A percentile compares a stretch with the other conserved stretches of the same genome.
These are phyloP conservation scores for Micromys minutus DNA, from an alignment of 2,113 vertebrate genomes.

Conservation along the genomic window DNA sequence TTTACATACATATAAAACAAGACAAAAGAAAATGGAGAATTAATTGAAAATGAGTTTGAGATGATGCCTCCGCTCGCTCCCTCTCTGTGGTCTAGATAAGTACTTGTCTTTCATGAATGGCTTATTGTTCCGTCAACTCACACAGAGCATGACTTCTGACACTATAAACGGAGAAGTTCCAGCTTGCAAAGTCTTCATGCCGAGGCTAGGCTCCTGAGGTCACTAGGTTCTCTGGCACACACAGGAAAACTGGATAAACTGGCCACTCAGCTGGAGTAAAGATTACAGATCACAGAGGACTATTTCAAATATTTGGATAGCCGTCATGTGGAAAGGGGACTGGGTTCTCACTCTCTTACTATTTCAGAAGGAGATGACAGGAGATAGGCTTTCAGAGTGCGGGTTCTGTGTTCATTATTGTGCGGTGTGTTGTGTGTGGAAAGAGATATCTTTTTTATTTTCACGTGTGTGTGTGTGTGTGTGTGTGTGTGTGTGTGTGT, in stretches of 20 bases:
- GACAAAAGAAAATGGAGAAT: background rate
- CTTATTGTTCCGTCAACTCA: background rate
- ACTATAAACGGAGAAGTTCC: background rate
- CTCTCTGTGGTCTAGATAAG: background rate
- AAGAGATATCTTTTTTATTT: background rate
- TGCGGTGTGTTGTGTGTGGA: too few relatives aligned
- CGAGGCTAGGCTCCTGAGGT: too few relatives aligned
- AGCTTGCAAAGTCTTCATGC: fast-evolving
- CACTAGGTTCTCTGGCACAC: background rate
- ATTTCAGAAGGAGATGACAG: background rate
- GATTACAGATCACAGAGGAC: background rate
- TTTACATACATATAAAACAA: background rate
- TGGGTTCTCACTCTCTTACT: background rate
- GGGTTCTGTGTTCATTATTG: background rate
- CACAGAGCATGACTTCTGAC: background rate
- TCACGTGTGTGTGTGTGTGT: background rate
- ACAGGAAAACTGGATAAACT: background rate
- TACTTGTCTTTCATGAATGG: background rate
- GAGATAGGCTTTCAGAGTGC: background rate
- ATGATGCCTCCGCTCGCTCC: background rate
- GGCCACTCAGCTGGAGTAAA: background rate
- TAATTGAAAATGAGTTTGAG: background rate
- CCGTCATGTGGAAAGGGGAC: background rate
- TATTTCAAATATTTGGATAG: background rate
- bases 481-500: background rate